phyloP scores from a whole-genome alignment of 2,113 vertebrate genomes.

The Xyrauchen texanus region DNA sequence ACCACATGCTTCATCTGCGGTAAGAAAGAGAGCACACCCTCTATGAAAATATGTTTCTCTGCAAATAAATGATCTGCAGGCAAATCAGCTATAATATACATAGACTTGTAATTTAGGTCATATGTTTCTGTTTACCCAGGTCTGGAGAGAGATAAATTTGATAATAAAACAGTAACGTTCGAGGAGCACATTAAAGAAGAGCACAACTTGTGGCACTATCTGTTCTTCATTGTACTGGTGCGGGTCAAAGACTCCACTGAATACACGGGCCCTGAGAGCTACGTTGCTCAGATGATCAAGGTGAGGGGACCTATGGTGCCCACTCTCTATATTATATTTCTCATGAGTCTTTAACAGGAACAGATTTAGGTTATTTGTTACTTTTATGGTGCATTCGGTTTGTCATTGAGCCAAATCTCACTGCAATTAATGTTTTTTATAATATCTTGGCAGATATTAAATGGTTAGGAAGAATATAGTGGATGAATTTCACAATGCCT shows the following conservation, averaged over 20 bases:
- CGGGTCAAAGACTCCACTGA: constrained; percentile 98
- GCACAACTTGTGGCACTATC: constrained; percentile 99
- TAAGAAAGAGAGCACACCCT: constrained; percentile 57
- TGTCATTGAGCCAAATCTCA: too few relatives aligned
- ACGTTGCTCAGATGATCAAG: constrained; percentile 98
- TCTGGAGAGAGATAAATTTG: constrained; percentile 96
- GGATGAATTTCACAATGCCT: too few relatives aligned
- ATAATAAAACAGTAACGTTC: constrained; percentile 98
- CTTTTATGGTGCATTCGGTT: too few relatives aligned
- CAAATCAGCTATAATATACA: too few relatives aligned
- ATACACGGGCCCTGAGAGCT: constrained; percentile 96
- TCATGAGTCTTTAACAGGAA: too few relatives aligned
- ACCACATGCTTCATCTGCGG: constrained; percentile 98
- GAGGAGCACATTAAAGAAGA: constrained; percentile 98
- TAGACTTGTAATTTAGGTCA: background rate
- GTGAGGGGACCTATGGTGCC: constrained; percentile 68
- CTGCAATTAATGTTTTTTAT: too few relatives aligned
- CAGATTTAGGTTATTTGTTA: too few relatives aligned
- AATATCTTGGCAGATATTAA: too few relatives aligned
- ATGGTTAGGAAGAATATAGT: too few relatives aligned
- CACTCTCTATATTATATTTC: too few relatives aligned
- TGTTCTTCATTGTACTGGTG: constrained; percentile 95
- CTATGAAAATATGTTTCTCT: too few relatives aligned
- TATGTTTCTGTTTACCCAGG: constrained; percentile 70
- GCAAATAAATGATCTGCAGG: too few relatives aligned